Evolutionary conservation across 2,888 invertebrate genomes (phyloP), one percentile per base, ranked within the genome.

Genomic region (Cryptus armator): DNA sequence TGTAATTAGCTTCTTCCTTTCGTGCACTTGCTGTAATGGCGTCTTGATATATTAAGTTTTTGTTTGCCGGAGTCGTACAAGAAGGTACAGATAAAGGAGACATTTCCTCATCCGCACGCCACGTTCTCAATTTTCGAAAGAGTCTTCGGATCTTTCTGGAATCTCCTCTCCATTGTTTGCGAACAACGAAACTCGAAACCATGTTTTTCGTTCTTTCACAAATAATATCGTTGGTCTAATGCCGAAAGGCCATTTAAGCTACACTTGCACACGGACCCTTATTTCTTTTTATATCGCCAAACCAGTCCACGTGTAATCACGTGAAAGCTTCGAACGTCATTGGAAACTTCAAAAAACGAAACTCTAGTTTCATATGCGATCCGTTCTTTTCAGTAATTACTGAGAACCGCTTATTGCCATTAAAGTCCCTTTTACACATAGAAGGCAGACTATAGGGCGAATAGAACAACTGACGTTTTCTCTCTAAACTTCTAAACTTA

Each of bases 401-500:
- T 44, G 5, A 16, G 4, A 43, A 48, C 46, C 46, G 24, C 56
- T 56, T 19, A 56, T 56, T 24, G 56, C 24, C 12, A 4, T 12
- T 16, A 24, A 24, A 24, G 19, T 24, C 56, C 56, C 19, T 24
- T 12, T 56, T 56, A 56, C 24, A 56, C 12, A 56, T 56, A 56
- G 12, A 56, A 56, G 19, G 24, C 74, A 0, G 46, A 79, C 32
- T 29, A 37, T 2, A 16, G 9, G 46, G 51, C 44, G 64, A 71
- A 48, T 67, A 32, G 70, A 43, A 67, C 59, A 62, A 59, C 71
- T 56, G 56, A 56, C 66, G 62, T 77, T 81, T 72, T 68, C 71
- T 77, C 72, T 67, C 3, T 51, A 68, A 84, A 84, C 81, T 81
- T 67, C 3, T 51, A 74, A 84, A 84, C 81, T 81, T 84, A 84